These are phyloP conservation scores for Setophaga petechia DNA, from an alignment of 2,113 vertebrate species.

Conservation along the genomic window DNA sequence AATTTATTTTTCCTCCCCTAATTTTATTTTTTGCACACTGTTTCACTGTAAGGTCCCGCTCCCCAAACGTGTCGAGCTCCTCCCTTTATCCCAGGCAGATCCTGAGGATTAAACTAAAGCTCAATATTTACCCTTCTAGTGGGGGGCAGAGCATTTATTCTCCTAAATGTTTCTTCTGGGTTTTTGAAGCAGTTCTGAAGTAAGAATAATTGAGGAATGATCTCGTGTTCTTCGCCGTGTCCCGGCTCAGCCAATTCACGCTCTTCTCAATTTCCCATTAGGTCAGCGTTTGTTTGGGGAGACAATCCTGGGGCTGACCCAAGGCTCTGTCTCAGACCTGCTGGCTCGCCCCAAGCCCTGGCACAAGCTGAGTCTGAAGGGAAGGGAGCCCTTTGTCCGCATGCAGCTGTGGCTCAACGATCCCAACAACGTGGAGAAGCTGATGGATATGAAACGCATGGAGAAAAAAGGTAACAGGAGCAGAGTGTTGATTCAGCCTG, in stretches of 20 bases:
- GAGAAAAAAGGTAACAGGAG: constrained; percentile 90
- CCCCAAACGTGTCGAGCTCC: neutral
- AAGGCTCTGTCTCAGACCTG: constrained; percentile 97
- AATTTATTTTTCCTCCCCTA: neutral
- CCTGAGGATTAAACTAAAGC: constrained; percentile 16
- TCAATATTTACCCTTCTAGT: neutral
- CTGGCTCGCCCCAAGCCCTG: constrained; percentile 96
- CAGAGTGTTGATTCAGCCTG: neutral
- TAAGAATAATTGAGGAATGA: neutral
- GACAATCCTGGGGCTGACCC: constrained; percentile 95
- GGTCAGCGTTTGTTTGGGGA: constrained; percentile 98
- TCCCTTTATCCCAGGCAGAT: neutral
- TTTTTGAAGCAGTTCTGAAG: constrained; percentile 8
- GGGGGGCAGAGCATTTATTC: neutral
- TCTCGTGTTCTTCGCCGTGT: neutral
- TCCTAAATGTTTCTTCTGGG: neutral
- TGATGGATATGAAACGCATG: constrained; percentile 96
- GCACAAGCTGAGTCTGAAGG: constrained; percentile 97
- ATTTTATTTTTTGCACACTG: neutral
- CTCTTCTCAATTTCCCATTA: constrained; percentile 59
- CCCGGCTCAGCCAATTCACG: neutral
- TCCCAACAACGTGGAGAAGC: constrained; percentile 94
- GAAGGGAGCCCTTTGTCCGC: constrained; percentile 89
- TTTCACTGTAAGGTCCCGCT: neutral
- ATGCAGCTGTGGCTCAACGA: constrained; percentile 98